These are phyloP conservation scores for Tachystola acroxantha DNA, from an alignment of 2,888 invertebrate genomes.

Conservation along the genomic window DNA sequence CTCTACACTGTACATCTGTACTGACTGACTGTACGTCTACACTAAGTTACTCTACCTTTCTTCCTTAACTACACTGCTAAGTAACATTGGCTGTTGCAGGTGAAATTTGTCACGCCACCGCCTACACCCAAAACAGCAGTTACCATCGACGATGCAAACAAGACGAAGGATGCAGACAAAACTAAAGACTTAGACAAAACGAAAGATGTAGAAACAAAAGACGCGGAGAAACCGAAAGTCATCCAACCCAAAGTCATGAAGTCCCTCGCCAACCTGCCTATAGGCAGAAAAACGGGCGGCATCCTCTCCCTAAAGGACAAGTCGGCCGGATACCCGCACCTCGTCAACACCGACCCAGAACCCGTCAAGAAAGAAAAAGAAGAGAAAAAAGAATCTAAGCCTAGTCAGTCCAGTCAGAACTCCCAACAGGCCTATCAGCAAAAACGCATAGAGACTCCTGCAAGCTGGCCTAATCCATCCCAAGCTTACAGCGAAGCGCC, in stretches of 20 bases:
- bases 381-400: slow-evolving; percentile 50
- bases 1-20: too few species aligned
- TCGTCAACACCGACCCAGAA: slow-evolving; percentile 62
- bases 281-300: slow-evolving; percentile 69
- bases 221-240: slow-evolving; percentile 51
- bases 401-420: slow-evolving; percentile 36
- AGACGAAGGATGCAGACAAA: too few species aligned
- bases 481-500: slow-evolving; percentile 34
- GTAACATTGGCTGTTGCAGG: too few species aligned
- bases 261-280: slow-evolving; percentile 58
- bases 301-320: slow-evolving; percentile 74
- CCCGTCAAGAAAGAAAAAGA: slow-evolving; percentile 54
- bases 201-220: slow-evolving; percentile 45
- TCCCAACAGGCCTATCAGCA: slow-evolving; percentile 35
- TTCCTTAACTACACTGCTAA: too few species aligned
- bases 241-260: slow-evolving; percentile 62
- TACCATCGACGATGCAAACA: too few species aligned
- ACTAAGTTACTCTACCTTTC: too few species aligned
- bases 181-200: slow-evolving; percentile 49
- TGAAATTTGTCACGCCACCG: slow-evolving; percentile 77
- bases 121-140: slow-evolving; percentile 60
- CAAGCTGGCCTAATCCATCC: slow-evolving; percentile 16
- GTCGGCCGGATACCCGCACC: slow-evolving; percentile 70
- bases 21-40: too few species aligned
- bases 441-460: slow-evolving; percentile 34